Base-by-base conservation (phyloP, 2,797 vertebrate species). In the Poecile montanus region DNA sequence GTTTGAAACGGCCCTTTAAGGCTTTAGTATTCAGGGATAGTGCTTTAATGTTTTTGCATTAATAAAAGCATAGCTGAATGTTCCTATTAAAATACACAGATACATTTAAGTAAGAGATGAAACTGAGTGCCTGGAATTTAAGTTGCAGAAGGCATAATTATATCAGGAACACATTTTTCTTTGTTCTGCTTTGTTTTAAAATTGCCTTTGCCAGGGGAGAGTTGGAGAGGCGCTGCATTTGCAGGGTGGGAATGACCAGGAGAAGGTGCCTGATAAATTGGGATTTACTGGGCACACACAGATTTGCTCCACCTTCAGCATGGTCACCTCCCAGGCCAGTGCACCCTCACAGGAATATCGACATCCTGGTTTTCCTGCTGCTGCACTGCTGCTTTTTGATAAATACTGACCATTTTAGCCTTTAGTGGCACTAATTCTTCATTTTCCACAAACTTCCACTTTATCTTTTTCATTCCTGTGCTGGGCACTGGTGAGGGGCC, bases 81-180 rank as follows among this genome's bases (percentile, higher is more conserved):
- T 98, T 97, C 97, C 98, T 97, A 97, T 97, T 98, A 98, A 98
- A 98, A 98, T 96, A 97, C 96, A 97, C 95, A 97, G 98, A 98
- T 97, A 98, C 96, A 98, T 97, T 98, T 98, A 98, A 98, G 98
- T 98, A 98, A 98, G 97, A 98, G 96, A 98, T 97, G 97, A 97
- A 97, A 96, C 94, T 60, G 36, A 75, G 96, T 91, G 96, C 96
- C 97, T 98, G 95, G 97, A 96, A 98, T 98, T 95, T 96, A 97
- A 97, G 96, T 97, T 95, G 97, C 32, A 65, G 95, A 79, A 97
- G 61, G 81, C 97, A 93, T 97, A 97, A 97, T 97, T 96, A 95
- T 97, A 97, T 94, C 84, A 89, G 95, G 93, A 94, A 87, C 82
- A 36, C 88, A 93, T 96, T 94, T 94, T 91, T 96, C 97, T 97